A percentile compares a stretch with the other conserved stretches of the same genome.
These are phyloP conservation scores for Cotesia congregata DNA, from an alignment of 2,888 invertebrate species.

Conservation along the genomic window DNA sequence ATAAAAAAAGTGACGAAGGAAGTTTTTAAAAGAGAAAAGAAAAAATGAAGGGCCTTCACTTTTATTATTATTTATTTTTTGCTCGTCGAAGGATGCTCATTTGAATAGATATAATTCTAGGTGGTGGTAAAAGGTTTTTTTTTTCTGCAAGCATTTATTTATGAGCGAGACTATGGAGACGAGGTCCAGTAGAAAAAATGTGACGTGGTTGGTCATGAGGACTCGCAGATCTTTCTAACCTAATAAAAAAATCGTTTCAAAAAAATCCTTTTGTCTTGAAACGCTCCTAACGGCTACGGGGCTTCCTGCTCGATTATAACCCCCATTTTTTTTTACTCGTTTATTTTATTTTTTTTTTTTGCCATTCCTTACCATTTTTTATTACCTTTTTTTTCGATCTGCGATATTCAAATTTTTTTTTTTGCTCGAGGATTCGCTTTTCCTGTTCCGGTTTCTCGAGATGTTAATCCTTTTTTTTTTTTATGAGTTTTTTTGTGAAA, in stretches of 20 bases:
- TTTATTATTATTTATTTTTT: constrained; percentile 15
- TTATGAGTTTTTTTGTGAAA: neutral
- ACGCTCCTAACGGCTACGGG: constrained; percentile 25
- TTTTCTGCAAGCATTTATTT: constrained; percentile 33
- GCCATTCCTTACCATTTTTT: constrained; percentile 32
- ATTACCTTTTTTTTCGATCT: constrained; percentile 48
- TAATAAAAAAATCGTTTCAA: neutral
- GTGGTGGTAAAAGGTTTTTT: constrained; percentile 29
- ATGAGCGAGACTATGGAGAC: constrained; percentile 26
- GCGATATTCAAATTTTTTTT: constrained; percentile 42
- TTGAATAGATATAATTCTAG: constrained; percentile 61
- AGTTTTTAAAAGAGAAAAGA: neutral
- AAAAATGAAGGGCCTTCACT: neutral
- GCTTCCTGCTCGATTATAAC: constrained; percentile 34
- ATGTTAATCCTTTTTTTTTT: constrained; percentile 21
- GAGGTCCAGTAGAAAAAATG: constrained; percentile 13
- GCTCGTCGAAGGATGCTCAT: constrained; percentile 55
- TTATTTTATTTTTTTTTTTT: constrained; percentile 40
- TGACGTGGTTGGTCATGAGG: constrained; percentile 37
- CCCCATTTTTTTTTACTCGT: constrained; percentile 38
- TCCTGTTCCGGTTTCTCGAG: constrained; percentile 38
- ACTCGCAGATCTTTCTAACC: constrained; percentile 41
- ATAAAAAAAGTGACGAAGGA: neutral
- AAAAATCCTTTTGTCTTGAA: constrained; percentile 31
- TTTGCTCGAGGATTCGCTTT: constrained; percentile 30